Evolutionary conservation across 2,113 vertebrate species (phyloP), one percentile per base, ranked within the genome.

Genomic region (Corythornis cristatus): DNA sequence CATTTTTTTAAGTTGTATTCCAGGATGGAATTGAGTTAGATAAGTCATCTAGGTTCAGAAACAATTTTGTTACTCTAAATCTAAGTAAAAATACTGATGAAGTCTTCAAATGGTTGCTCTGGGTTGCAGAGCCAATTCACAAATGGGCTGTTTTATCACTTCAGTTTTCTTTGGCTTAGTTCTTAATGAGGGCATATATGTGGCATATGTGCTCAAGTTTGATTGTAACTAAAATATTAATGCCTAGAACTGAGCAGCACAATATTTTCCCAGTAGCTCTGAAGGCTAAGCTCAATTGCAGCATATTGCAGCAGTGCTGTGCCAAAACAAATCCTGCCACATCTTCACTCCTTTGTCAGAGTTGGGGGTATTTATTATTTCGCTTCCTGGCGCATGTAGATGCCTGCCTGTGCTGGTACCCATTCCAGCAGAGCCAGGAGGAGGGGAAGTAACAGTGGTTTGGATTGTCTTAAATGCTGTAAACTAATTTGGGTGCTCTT

Each of bases 141-240:
- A 92, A 78, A 89, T 83, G 74, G 81, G 40, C 29, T 74, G 10
- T 29, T 89, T 62, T 14, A 33, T 21, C 51, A 5, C 7, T 5
- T n/a, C 54, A 28, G 17, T 60, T 96, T 84, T 88, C 71, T 67
- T 95, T 92, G 89, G 78, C 82, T 92, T 74, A n/a, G 22, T 58
- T 73, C 79, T 95, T 12, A 80, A 15, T 66, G 71, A 92, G 82
- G 43, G n/a, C 64, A 91, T 93, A 73, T 67, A 76, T 76, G 87
- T 91, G 82, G 57, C 58, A 22, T 60, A 48, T 83, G 85, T 83
- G 25, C 35, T 71, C 25, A 43, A n/a, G 2, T 66, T 87, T 70
- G 15, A 5, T 79, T 89, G 94, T 85, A 60, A 22, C 43, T 75
- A 14, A 83, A 88, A 77, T 19, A 35, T 0, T 8, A 83, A 23